Evolutionary conservation across 2,797 vertebrate genomes (phyloP).

Genomic region (Cyprinella venusta): DNA sequence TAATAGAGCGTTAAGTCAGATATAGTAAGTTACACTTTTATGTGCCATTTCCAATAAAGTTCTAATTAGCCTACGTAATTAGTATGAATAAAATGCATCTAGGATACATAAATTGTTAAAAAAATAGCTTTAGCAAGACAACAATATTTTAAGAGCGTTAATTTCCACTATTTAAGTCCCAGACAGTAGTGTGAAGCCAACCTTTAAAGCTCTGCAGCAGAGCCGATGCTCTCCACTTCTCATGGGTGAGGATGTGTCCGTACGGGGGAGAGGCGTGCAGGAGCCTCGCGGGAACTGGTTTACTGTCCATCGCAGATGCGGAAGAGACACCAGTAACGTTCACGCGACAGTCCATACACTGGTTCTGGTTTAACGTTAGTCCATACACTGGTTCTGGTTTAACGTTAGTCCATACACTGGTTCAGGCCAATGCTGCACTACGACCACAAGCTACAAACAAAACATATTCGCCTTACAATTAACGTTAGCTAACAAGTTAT

Average conservation of each 20-base stretch:
- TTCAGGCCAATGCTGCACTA: not conserved
- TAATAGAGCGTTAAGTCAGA: too few relatives aligned
- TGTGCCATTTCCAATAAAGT: too few relatives aligned
- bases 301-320: constrained; percentile 61
- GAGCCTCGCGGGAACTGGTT: constrained; percentile 42
- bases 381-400: too few relatives aligned
- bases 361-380: too few relatives aligned
- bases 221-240: constrained; percentile 73
- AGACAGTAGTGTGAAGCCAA: constrained; percentile 25
- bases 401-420: too few relatives aligned
- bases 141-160: not conserved
- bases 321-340: too few relatives aligned
- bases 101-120: not conserved
- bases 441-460: not conserved
- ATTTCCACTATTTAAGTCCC: not conserved
- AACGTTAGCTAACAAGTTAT: not conserved
- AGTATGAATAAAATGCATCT: not conserved
- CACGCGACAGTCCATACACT: too few relatives aligned
- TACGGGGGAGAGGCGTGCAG: constrained; percentile 67
- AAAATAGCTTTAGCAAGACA: not conserved
- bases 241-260: constrained; percentile 70
- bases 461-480: not conserved
- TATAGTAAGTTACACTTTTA: too few relatives aligned
- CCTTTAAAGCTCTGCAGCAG: constrained; percentile 71
- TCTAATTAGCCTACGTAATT: too few relatives aligned